Evolutionary conservation across 2,113 vertebrate species (phyloP).

Genomic region (Bettongia penicillata): DNA sequence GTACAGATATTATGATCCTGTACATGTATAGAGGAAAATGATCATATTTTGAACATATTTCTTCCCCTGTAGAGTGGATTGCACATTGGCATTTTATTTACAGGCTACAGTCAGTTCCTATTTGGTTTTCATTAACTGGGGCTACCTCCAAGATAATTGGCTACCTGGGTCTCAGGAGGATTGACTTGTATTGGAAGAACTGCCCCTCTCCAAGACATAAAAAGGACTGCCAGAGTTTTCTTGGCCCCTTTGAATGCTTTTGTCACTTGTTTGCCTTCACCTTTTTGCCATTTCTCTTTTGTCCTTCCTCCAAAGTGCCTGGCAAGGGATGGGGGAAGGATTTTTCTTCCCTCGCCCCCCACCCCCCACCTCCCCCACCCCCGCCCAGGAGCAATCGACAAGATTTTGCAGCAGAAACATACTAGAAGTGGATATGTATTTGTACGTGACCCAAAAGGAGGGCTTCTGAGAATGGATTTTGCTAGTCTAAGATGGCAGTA

Average conservation of each 20-base stretch:
- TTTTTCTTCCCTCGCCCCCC: not conserved
- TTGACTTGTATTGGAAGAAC: not conserved
- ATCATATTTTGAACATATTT: not conserved
- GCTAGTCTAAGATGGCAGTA: not conserved
- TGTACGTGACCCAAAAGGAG: not conserved
- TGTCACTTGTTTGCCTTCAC: not conserved
- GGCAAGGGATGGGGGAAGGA: not conserved
- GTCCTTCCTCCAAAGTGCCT: not conserved
- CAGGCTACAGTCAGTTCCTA: not conserved
- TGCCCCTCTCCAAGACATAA: not conserved
- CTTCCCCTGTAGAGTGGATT: not conserved
- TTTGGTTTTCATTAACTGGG: not conserved
- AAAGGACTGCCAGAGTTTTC: not conserved
- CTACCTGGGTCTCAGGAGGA: not conserved
- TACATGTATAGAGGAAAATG: not conserved
- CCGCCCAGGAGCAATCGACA: not conserved
- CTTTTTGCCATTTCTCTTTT: not conserved
- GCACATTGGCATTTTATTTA: not conserved
- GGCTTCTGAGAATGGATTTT: not conserved
- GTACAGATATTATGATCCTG: not conserved
- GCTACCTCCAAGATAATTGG: not conserved
- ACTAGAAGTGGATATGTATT: not conserved
- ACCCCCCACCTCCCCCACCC: no score
- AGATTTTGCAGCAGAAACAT: not conserved
- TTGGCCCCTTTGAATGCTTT: not conserved